phyloP scores from a whole-genome alignment of 2,888 invertebrate genomes.

The Tetragonula carbonaria region DNA sequence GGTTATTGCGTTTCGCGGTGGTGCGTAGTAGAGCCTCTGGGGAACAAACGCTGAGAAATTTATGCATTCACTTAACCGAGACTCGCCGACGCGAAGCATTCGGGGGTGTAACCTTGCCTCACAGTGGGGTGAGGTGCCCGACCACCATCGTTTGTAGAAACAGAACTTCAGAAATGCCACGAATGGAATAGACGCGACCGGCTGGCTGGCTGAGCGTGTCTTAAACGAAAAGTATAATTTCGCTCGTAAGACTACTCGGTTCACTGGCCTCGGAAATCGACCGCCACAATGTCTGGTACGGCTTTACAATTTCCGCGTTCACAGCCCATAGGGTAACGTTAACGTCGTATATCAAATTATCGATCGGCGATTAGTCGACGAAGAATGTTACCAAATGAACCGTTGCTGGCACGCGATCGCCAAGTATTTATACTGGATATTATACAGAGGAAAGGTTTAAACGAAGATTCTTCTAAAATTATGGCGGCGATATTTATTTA shows the following conservation, averaged over 20 bases:
- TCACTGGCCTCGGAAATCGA: not conserved
- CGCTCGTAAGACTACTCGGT: not conserved
- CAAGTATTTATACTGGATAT: not conserved
- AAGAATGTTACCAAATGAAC: not conserved
- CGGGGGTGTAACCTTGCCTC: not conserved
- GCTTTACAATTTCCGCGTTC: not conserved
- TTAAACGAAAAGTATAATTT: constrained; percentile 40
- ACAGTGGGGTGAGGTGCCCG: not conserved
- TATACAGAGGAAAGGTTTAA: not conserved
- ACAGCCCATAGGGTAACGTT: not conserved
- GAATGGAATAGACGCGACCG: constrained; percentile 35
- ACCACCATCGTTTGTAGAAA: constrained; percentile 13
- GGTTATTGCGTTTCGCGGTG: constrained; percentile 67
- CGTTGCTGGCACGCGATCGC: not conserved
- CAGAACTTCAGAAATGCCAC: constrained; percentile 41
- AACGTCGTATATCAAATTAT: constrained; percentile 6
- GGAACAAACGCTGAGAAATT: constrained; percentile 72
- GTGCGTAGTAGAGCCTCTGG: constrained; percentile 56
- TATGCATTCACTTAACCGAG: constrained; percentile 75
- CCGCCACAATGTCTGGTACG: not conserved
- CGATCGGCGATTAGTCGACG: not conserved
- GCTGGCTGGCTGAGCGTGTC: not conserved
- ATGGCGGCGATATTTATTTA: not conserved
- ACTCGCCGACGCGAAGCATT: constrained; percentile 21
- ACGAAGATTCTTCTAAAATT: not conserved